Evolutionary conservation across 2,888 invertebrate species (phyloP), one percentile per base, ranked within the genome.

Genomic region (Rhagophthalmus giganteus): DNA sequence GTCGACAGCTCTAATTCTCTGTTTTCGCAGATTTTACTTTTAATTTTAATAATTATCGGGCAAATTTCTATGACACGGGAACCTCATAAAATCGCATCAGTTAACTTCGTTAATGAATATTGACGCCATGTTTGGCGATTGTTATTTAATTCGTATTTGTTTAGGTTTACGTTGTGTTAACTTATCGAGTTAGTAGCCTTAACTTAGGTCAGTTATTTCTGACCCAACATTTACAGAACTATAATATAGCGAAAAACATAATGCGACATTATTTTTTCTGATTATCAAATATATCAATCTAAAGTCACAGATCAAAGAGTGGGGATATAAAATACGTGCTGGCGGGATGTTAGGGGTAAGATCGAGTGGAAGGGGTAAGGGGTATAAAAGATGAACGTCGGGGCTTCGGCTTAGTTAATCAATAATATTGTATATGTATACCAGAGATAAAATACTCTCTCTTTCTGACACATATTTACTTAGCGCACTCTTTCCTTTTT

Each of bases 401-500:
- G 59, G 58, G 58, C 54, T 51, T 53, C 54, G 58, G 58, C 48
- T 54, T 54, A 51, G 54, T 54, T 61, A 63, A 62, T 62, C 61
- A 64, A 61, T 62, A 62, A 64, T 61, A 63, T 62, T 59, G 57
- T 63, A 62, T 59, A 63, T 63, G 61, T 61, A 63, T 58, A 57
- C 58, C 52, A 52, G 60, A 57, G 59, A 55, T 59, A 59, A 59
- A 58, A 56, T 55, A 57, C 54, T 50, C 38, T 56, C 58, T 44
- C 51, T 59, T 54, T 56, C 56, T 54, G 45, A 42, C 49, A 46
- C 44, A 48, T 48, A 37, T 47, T 47, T 41, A 28, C 33, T 41
- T 35, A 25, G 12, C 12, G 28, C 25, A 37, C 37, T 38, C 51
- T 47, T 41, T 46, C 51, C 47, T 54, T 30, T 34, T 52, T 35